Conservation (phyloP, 1,140 invertebrate species). For the Epicauta chinensis region DNA sequence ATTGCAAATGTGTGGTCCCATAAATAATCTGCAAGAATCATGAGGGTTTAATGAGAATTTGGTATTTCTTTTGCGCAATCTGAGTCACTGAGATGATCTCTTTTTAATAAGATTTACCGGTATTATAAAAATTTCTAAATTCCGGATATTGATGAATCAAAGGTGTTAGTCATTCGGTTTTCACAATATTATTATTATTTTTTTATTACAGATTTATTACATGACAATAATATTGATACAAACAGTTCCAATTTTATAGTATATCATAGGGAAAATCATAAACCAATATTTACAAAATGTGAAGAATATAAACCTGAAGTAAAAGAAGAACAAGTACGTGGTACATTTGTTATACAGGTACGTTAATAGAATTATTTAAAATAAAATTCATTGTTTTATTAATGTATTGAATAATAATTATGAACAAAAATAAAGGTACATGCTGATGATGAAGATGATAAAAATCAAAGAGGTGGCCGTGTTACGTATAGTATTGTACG, state of each 20-base stretch:
- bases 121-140: background rate
- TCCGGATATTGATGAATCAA: background rate
- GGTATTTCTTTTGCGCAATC: no score
- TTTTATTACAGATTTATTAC: conserved; percentile 1
- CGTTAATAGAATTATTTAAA: conserved; percentile 1
- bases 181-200: background rate
- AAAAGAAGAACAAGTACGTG: conserved; percentile 57
- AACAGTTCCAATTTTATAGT: background rate
- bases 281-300: conserved; percentile 69
- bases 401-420: conserved; percentile 2
- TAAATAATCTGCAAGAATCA: no score
- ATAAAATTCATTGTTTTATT: no score
- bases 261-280: conserved; percentile 50
- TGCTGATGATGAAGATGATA: no score
- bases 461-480: conserved; percentile 52
- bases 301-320: conserved; percentile 59
- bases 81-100: no score
- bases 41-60: no score
- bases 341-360: conserved; percentile 59
- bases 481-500: conserved; percentile 76
- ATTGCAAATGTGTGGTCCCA: no score
- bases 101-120: background rate
- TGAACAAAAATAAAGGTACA: background rate
- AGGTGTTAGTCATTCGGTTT: conserved; percentile 1
- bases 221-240: conserved; percentile 5